Evolutionary conservation across 2,113 vertebrate genomes (phyloP), one percentile per base, ranked within the genome.

Genomic region (Aegotheles bennettii): DNA sequence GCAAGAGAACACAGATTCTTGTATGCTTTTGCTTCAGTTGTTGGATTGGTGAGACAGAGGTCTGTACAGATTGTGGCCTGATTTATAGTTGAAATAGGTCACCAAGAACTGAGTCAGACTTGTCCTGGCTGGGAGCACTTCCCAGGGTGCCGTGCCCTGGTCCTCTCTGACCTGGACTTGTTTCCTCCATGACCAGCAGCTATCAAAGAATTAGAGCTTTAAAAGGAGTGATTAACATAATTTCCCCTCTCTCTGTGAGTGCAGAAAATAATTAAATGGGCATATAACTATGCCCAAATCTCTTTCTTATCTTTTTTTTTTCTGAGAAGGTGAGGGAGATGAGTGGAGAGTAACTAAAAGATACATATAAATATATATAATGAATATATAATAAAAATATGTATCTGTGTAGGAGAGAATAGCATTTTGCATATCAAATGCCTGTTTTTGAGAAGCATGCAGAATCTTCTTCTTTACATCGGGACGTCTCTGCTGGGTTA

Each of bases 1-100:
- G 17, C 89, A 90, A 76, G 94, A 95, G 79, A 95, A 51, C 53
- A 57, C 64, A 94, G 83, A n/a, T 14, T 89, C 40, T 56, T 71
- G 21, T 73, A 81, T 10, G 4, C 57, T 87, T 92, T 90, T 89
- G 24, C 86, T 89, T 67, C 11, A 38, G 64, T 95, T 83, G 50
- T 12, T 84, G 36, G 21, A 31, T 53, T 60, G 71, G 45, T 81
- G 96, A 53, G 81, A 43, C 38, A 26, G 64, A 87, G 47, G 43
- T 75, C 69, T 43, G 65, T 84, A 80, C 67, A 87, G 92, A 67
- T 59, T 94, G 69, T 85, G 71, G 17, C 86, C 36, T 77, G 87
- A 81, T 91, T 93, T 92, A 45, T 71, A 43, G 81, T 94, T 69
- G 8, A n/a, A 78, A 35, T 36, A 88, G 87, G 81, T 91, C 83